Conservation (phyloP, 2,797 vertebrate genomes). For the Leptodactylus fallax region DNA sequence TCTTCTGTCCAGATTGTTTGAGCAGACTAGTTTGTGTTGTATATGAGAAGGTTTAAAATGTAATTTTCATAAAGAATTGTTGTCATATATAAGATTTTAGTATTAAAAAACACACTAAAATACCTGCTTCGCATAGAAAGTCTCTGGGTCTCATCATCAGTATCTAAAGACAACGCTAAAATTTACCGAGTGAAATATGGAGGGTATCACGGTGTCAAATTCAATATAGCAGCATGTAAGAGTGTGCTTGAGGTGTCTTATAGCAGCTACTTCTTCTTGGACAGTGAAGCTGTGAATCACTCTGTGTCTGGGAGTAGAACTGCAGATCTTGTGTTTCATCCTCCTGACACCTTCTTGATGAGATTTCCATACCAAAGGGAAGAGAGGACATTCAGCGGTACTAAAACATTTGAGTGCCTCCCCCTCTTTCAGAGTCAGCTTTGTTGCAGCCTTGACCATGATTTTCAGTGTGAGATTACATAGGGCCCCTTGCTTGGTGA, state of each 20-base stretch:
- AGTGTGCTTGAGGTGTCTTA: constrained; percentile 79
- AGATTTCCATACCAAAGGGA: constrained; percentile 81
- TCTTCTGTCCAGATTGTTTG: no score
- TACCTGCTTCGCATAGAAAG: not conserved
- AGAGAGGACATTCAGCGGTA: constrained; percentile 81
- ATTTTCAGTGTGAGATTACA: constrained; percentile 73
- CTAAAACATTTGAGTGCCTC: constrained; percentile 82
- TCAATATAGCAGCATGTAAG: constrained; percentile 67
- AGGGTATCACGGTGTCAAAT: constrained; percentile 66
- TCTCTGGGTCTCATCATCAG: constrained; percentile 7
- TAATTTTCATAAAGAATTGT: not conserved
- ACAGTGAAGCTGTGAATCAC: constrained; percentile 77
- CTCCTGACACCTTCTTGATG: constrained; percentile 85
- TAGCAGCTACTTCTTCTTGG: constrained; percentile 73
- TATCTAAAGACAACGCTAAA: constrained; percentile 48
- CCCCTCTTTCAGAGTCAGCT: constrained; percentile 73
- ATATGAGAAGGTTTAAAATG: not conserved
- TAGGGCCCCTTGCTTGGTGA: constrained; percentile 75
- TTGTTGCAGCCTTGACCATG: constrained; percentile 71
- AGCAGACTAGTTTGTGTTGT: not conserved
- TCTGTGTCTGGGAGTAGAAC: constrained; percentile 82
- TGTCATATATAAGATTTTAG: not conserved
- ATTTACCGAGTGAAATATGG: constrained; percentile 58
- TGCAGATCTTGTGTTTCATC: constrained; percentile 84
- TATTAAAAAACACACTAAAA: not conserved